A percentile compares a stretch with the other conserved stretches of the same genome.
phyloP scores from a whole-genome alignment of 1,140 invertebrate species.

The Orius laevigatus region DNA sequence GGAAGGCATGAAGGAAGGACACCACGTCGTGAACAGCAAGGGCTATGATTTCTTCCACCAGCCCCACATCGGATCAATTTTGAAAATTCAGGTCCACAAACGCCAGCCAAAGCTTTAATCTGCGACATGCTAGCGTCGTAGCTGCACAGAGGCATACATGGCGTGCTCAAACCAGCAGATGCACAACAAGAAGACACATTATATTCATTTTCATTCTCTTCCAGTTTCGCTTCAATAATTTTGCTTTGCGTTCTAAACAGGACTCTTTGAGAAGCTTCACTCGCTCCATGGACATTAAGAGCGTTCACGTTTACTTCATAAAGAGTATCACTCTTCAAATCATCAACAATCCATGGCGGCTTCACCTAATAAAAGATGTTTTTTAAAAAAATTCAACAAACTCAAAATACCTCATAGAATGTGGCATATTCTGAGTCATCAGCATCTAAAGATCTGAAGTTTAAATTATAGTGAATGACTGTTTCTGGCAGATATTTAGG shows the following conservation, averaged over 20 bases:
- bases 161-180: conserved; percentile 43
- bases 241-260: conserved; percentile 53
- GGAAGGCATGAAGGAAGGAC: conserved; percentile 51
- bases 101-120: conserved; percentile 42
- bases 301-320: conserved; percentile 70
- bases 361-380: conserved; percentile 29
- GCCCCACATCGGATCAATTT: conserved; percentile 36
- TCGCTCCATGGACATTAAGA: conserved; percentile 60
- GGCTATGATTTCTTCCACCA: conserved; percentile 40
- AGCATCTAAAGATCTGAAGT: conserved; percentile 11
- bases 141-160: conserved; percentile 63
- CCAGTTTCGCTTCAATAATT: conserved; percentile 36
- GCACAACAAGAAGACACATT: conserved; percentile 65
- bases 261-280: conserved; percentile 51
- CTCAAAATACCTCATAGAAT: neutral
- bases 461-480: conserved; percentile 21
- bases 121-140: conserved; percentile 67
- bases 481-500: conserved; percentile 52
- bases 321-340: conserved; percentile 48
- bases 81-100: conserved; percentile 46
- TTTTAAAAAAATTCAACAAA: conserved; percentile 7
- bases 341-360: conserved; percentile 56
- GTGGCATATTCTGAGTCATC: conserved; percentile 13
- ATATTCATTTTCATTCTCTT: conserved; percentile 34
- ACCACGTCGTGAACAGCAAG: conserved; percentile 53